A percentile compares a stretch with the other conserved stretches of the same genome.
Evolutionary conservation across 2,888 invertebrate species (phyloP).

Genomic region (Calameuta idolon): DNA sequence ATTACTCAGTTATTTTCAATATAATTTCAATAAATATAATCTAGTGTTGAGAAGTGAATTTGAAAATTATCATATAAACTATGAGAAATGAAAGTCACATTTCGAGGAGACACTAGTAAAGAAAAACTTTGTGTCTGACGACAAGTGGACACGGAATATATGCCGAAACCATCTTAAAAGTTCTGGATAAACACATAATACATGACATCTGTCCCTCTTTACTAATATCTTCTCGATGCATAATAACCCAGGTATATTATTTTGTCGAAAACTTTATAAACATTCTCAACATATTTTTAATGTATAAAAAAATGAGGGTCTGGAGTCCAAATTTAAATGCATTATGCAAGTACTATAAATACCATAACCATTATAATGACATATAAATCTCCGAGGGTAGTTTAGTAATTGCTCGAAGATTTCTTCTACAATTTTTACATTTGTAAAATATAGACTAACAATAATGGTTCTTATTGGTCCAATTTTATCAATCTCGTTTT

Average conservation of each 20-base stretch:
- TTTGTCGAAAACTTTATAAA: neutral
- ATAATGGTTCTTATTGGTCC: neutral
- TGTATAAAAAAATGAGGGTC: neutral
- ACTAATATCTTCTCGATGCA: too few relatives aligned
- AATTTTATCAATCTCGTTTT: neutral
- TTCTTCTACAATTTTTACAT: neutral
- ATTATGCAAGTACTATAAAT: neutral
- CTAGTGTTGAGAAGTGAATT: neutral
- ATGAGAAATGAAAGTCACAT: neutral
- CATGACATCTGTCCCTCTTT: too few relatives aligned
- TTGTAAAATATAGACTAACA: neutral
- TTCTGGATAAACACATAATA: too few relatives aligned
- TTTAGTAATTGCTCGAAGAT: neutral
- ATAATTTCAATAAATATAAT: constrained; percentile 4
- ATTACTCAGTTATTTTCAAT: constrained; percentile 11
- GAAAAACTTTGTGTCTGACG: too few relatives aligned
- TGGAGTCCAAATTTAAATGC: neutral
- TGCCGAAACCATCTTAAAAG: too few relatives aligned
- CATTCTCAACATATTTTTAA: neutral
- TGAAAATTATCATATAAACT: neutral
- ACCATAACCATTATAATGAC: neutral
- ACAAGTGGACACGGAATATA: too few relatives aligned
- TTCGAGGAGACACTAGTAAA: too few relatives aligned
- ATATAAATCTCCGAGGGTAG: neutral
- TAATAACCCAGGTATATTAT: neutral